Evolutionary conservation across 2,797 vertebrate species (phyloP).

Genomic region (Xenentodon cancila): DNA sequence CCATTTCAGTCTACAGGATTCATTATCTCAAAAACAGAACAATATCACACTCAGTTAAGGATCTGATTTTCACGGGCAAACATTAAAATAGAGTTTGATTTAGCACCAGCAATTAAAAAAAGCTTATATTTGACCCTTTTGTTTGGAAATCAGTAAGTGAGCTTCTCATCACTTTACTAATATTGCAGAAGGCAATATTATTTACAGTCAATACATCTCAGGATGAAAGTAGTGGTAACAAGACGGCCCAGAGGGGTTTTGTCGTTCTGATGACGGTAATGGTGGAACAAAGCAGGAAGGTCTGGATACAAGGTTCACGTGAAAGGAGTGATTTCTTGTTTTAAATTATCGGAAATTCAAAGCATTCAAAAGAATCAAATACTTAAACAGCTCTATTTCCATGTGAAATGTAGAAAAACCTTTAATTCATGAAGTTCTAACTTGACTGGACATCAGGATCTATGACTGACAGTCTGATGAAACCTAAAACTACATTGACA

Average conservation of each 20-base stretch:
- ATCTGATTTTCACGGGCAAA: constrained; percentile 35
- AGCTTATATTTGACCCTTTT: constrained; percentile 30
- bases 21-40: constrained; percentile 24
- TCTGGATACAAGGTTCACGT: too few species aligned
- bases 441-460: too few species aligned
- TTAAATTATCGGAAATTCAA: too few species aligned
- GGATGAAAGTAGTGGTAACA: constrained; percentile 19
- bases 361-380: too few species aligned
- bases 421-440: too few species aligned
- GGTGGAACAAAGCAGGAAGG: constrained; percentile 3
- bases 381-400: too few species aligned
- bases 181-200: constrained; percentile 39
- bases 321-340: too few species aligned
- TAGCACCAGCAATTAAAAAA: constrained; percentile 52
- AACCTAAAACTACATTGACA: too few species aligned
- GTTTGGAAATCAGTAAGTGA: constrained; percentile 49
- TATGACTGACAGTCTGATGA: too few species aligned
- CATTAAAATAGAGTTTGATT: constrained; percentile 43
- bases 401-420: too few species aligned
- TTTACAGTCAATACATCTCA: constrained; percentile 22
- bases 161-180: constrained; percentile 41
- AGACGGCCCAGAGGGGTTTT: not conserved
- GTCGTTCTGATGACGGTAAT: not conserved
- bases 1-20: constrained; percentile 11
- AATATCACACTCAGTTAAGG: constrained; percentile 18